phyloP scores from a whole-genome alignment of 2,113 vertebrate species.

The Hystrix cristata region DNA sequence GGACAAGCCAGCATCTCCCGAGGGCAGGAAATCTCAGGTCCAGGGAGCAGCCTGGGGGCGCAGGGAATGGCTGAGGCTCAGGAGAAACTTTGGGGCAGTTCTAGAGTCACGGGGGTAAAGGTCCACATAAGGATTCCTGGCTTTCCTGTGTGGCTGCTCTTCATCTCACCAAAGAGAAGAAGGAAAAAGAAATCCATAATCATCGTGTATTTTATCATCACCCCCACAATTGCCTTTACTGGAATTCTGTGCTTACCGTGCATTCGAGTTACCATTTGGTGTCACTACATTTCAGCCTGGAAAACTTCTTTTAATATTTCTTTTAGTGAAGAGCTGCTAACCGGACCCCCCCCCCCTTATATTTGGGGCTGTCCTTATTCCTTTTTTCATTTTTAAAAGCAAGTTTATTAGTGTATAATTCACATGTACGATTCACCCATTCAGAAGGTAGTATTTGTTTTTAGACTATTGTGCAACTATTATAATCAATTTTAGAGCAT shows the following conservation, averaged over 20 bases:
- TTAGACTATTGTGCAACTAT: not conserved
- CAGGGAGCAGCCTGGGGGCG: not conserved
- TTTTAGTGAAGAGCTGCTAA: slow-evolving; percentile 9
- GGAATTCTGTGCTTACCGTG: not conserved
- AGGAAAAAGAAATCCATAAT: not conserved
- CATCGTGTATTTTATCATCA: not conserved
- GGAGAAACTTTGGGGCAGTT: not conserved
- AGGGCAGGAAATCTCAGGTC: not conserved
- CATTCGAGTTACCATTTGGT: not conserved
- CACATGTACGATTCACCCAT: not conserved
- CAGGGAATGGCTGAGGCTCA: not conserved
- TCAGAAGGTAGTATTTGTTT: not conserved
- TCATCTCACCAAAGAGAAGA: not conserved
- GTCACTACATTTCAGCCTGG: not conserved
- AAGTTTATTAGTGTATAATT: not conserved
- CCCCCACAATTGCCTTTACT: not conserved
- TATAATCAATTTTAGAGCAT: not conserved
- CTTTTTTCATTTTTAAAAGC: not conserved
- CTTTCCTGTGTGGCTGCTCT: not conserved
- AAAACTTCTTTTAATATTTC: not conserved
- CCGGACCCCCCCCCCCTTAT: not conserved
- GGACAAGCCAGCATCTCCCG: not conserved
- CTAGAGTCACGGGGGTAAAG: not conserved
- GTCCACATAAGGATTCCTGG: fast-evolving
- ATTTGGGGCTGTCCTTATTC: not conserved